phyloP scores from a whole-genome alignment of 2,797 vertebrate species.

The Gallirallus australis region DNA sequence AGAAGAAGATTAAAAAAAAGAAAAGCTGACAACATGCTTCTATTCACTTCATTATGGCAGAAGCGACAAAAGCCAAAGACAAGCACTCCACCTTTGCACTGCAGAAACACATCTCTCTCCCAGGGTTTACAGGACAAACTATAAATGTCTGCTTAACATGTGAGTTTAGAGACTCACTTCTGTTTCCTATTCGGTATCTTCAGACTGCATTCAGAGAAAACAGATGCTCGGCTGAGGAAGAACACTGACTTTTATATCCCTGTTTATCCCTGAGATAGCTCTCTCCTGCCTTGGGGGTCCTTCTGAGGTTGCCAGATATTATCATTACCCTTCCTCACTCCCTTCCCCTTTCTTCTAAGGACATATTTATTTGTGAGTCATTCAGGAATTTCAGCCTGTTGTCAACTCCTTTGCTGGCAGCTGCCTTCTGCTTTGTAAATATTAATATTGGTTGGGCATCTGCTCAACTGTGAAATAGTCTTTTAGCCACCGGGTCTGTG shows the following conservation, averaged over 20 bases:
- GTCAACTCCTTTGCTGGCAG: background rate
- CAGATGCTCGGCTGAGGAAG: background rate
- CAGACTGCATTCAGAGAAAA: background rate
- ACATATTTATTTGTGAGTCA: background rate
- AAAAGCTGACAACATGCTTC: background rate
- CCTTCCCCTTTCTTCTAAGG: background rate
- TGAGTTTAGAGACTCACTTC: background rate
- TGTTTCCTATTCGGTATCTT: background rate
- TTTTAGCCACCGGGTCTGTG: background rate
- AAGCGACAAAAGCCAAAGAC: background rate
- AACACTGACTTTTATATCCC: background rate
- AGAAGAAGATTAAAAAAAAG: background rate
- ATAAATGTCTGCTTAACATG: background rate
- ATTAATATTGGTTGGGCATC: conserved; percentile 32
- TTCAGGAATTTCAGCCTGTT: conserved; percentile 11
- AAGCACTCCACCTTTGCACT: background rate
- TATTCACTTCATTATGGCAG: background rate
- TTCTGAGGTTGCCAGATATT: background rate
- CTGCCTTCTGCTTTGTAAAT: conserved; percentile 51
- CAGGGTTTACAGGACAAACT: background rate
- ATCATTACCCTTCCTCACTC: background rate
- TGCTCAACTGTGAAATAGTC: conserved; percentile 49
- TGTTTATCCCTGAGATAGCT: background rate
- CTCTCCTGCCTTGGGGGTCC: background rate
- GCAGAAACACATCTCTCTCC: background rate